Percentiles rank a stretch among this genome's conserved stretches.
phyloP scores from a whole-genome alignment of 2,888 invertebrate genomes.

The Abrostola tripartita region DNA sequence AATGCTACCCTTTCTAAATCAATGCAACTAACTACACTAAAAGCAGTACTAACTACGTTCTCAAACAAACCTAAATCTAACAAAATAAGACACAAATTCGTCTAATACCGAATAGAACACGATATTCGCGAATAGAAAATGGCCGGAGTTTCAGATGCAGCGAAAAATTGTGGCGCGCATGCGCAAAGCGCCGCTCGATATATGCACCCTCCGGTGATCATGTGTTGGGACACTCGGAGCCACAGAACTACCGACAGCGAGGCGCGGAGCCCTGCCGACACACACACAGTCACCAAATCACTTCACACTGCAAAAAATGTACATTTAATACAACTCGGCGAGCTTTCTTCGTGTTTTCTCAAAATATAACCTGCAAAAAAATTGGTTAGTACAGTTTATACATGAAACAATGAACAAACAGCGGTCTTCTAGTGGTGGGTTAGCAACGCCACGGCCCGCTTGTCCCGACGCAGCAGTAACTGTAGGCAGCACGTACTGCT shows the following conservation, averaged over 20 bases:
- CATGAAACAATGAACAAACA: constrained; percentile 15
- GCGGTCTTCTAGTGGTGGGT: constrained; percentile 45
- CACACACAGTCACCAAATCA: constrained; percentile 48
- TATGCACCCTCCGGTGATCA: constrained; percentile 79
- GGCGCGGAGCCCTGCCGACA: constrained; percentile 27
- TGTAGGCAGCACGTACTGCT: constrained; percentile 94
- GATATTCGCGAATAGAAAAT: constrained; percentile 77
- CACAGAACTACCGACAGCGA: constrained; percentile 13
- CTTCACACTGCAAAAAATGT: constrained; percentile 31
- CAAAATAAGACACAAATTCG: constrained; percentile 36
- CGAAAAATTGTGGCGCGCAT: constrained; percentile 82
- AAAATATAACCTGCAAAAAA: constrained; percentile 51
- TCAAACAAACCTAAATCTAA: constrained; percentile 35
- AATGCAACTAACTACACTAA: constrained; percentile 29
- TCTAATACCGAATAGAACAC: constrained; percentile 53
- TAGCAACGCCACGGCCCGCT: constrained; percentile 82
- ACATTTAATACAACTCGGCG: constrained; percentile 14
- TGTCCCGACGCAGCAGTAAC: constrained; percentile 97
- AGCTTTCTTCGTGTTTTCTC: constrained; percentile 33
- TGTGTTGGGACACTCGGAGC: constrained; percentile 63
- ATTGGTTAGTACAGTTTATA: constrained; percentile 42
- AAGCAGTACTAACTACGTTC: constrained; percentile 14
- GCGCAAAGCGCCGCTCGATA: constrained; percentile 84
- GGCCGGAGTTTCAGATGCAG: constrained; percentile 77
- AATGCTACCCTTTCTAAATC: constrained; percentile 25